Evolutionary conservation across 2,797 vertebrate genomes (phyloP), one percentile per base, ranked within the genome.

Genomic region (Enteromius viviparus): DNA sequence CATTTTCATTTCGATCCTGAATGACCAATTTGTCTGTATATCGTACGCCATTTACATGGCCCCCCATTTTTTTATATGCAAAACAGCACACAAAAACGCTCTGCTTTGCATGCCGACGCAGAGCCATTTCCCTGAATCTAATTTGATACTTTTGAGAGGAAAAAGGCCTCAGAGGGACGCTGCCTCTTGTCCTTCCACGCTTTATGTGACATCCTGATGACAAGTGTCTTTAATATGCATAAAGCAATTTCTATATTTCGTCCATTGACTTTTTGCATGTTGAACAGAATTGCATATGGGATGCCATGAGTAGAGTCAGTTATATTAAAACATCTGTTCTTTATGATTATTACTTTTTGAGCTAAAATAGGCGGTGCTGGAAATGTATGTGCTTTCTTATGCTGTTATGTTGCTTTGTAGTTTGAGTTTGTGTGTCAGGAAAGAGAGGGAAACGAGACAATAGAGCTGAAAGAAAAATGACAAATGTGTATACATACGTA

Each of bases 11-110:
- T 93, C 94, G 92, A 93, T 93, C 92, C 93, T 93, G 94, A 95
- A 95, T 95, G 93, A 94, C 96, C 97, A 97, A 98, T 99, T 98
- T 97, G 96, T 99, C 97, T 98, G 97, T 96, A 96, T 97, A 96
- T 97, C 96, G 93, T 89, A 89, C 90, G 91, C 92, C 97, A 98
- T 98, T 98, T 97, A 96, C 97, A 97, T 97, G 96, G 95, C 97
- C 96, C 95, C 96, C 95, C 94, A 94, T 95, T 96, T 95, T 80
- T 91, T 97, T 96, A 97, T 98, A 98, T 99, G 97, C 97, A 97
- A 97, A 98, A 97, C 95, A 96, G 94, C 95, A 95, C 96, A 97
- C 97, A 97, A 96, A 97, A 96, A 96, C 94, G 95, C 96, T 95
- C 96, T 97, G 97, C 95, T 96, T 96, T 96, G 93, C 93, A 93